These are phyloP conservation scores for Drosophila eohydei DNA, from an alignment of 2,888 invertebrate species.

Conservation along the genomic window DNA sequence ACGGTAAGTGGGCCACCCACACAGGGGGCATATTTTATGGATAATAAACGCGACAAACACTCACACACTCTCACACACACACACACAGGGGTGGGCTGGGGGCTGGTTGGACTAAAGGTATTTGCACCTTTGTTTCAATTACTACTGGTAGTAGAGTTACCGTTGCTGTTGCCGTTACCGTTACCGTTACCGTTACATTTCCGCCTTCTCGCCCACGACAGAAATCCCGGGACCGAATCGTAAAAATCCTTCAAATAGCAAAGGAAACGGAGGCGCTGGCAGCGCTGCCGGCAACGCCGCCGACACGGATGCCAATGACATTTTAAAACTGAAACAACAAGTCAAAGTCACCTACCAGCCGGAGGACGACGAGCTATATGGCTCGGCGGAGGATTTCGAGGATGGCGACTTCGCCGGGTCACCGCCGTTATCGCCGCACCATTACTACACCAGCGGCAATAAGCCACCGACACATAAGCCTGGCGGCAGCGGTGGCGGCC, in stretches of 20 bases:
- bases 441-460: slow-evolving; percentile 82
- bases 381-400: slow-evolving; percentile 90
- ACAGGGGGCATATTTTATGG: slow-evolving; percentile 36
- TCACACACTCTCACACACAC: slow-evolving; percentile 16
- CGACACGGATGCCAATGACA: slow-evolving; percentile 84
- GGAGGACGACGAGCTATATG: slow-evolving; percentile 89
- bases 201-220: slow-evolving; percentile 82
- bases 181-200: slow-evolving; percentile 42
- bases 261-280: slow-evolving; percentile 59
- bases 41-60: slow-evolving; percentile 44
- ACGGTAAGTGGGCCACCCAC: slow-evolving; percentile 87
- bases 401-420: slow-evolving; percentile 85
- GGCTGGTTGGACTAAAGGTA: slow-evolving; percentile 1
- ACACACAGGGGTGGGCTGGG: not conserved
- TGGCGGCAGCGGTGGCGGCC: slow-evolving; percentile 47
- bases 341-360: slow-evolving; percentile 85
- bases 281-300: slow-evolving; percentile 41
- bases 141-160: slow-evolving; percentile 43
- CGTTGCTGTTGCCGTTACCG: slow-evolving; percentile 31
- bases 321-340: slow-evolving; percentile 84
- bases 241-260: slow-evolving; percentile 86
- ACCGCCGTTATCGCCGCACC: slow-evolving; percentile 82
- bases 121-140: slow-evolving; percentile 77
- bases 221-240: slow-evolving; percentile 91
- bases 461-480: slow-evolving; percentile 83